Evolutionary conservation across 92 coral and sea anemone species (phyloP), one percentile per base, ranked within the genome.

Genomic region (Epizoanthus illoricatus): DNA sequence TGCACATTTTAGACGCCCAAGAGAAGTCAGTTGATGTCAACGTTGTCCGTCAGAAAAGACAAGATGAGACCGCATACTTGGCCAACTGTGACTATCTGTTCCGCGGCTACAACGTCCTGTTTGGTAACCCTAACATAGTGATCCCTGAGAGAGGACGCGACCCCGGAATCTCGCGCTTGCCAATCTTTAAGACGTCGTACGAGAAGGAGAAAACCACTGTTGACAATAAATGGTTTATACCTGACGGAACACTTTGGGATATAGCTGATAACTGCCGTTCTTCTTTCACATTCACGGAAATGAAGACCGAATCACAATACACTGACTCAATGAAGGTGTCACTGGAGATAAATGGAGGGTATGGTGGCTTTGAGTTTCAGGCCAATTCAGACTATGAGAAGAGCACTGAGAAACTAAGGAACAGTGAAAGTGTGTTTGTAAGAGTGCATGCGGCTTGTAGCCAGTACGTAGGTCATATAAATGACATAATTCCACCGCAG

Each of bases 91-190:
- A 69, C 59, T 75, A 85, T 59, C 17, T 85, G 43, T 66, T 85
- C 66, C 88, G 67, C 59, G 88, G 88, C 39, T 85, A 85, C 69
- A 75, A 85, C 76, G 45, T 76, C 21, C 58, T 85, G 3, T 68
- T 28, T 28, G 36, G 36, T 28, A 28, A 28, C 36, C 36, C 36
- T 28, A 28, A 28, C 36, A 28, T 28, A 5, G 88, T 85, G 12
- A 58, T 63, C 28, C 84, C 84, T 5, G 61, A 42, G 24, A 40
- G n/a, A 24, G 88, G 88, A 56, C 76, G n/a, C 19, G 88, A 85
- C 69, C 88, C 47, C 7, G 47, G 47, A 43, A 43, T 43, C 33
- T 28, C 33, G 33, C 33, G 33, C 1, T 28, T 28, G 33, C 33
- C 33, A 28, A 28, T 28, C 33, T 43, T 43, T 43, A 43, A 43